Conservation (phyloP, 2,113 vertebrate species). For the Neodontobutis hainanensis region DNA sequence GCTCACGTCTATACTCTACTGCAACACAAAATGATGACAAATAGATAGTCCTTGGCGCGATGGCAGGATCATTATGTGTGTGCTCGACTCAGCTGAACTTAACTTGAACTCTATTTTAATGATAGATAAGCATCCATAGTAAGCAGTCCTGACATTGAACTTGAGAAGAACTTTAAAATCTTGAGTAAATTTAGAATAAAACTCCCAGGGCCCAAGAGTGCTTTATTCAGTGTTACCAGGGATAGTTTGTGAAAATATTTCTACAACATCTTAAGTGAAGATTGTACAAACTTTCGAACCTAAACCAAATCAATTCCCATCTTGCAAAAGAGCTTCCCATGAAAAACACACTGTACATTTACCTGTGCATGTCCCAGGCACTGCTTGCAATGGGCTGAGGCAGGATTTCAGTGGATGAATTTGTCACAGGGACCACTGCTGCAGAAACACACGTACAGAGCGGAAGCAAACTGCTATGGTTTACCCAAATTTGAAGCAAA, state of each 20-base stretch:
- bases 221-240: too few species aligned
- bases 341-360: constrained; percentile 1
- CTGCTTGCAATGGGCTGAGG: constrained; percentile 29
- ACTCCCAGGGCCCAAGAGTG: background rate
- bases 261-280: background rate
- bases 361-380: constrained; percentile 34
- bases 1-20: background rate
- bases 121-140: background rate
- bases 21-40: constrained; percentile 10
- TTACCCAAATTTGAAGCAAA: constrained; percentile 2
- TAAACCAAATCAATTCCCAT: background rate
- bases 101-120: constrained; percentile 13
- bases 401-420: background rate
- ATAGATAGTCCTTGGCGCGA: constrained; percentile 9
- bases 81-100: constrained; percentile 14
- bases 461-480: background rate
- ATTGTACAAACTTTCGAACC: background rate
- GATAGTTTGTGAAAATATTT: background rate
- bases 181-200: background rate
- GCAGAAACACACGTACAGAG: constrained; percentile 14
- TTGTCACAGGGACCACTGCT: constrained; percentile 16
- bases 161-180: background rate
- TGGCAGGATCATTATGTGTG: constrained; percentile 17
- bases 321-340: background rate
- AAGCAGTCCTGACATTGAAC: background rate